Evolutionary conservation across 2,888 invertebrate genomes (phyloP).

Genomic region (Trissolcus brochymenae): DNA sequence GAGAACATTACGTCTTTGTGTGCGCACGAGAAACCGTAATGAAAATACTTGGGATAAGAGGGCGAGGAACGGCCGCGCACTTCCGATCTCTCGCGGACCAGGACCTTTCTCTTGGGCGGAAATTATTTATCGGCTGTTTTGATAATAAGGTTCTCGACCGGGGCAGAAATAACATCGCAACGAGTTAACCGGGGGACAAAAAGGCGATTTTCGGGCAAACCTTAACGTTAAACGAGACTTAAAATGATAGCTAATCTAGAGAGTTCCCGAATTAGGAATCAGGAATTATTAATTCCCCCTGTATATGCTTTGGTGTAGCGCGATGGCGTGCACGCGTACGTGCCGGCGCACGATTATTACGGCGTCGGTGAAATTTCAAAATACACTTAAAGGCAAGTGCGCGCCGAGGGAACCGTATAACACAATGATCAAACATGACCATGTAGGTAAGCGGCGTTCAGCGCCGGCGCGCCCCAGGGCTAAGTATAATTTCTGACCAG

Average conservation of each 20-base stretch:
- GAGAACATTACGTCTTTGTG: constrained; percentile 36
- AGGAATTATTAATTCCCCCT: constrained; percentile 47
- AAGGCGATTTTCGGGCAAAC: constrained; percentile 3
- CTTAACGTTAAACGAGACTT: constrained; percentile 31
- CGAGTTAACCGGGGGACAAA: neutral
- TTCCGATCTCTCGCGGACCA: constrained; percentile 16
- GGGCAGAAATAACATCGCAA: constrained; percentile 10
- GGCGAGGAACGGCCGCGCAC: constrained; percentile 9
- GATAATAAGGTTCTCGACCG: constrained; percentile 15
- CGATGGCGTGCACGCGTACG: constrained; percentile 36
- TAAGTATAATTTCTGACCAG: constrained; percentile 59
- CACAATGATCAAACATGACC: constrained; percentile 71
- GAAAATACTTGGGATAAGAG: constrained; percentile 57
- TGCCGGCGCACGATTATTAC: constrained; percentile 63
- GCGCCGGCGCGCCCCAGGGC: constrained; percentile 50
- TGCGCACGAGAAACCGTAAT: constrained; percentile 43
- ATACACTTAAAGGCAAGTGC: constrained; percentile 71
- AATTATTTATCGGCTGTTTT: constrained; percentile 42
- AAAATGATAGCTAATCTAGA: constrained; percentile 41
- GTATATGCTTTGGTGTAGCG: constrained; percentile 15
- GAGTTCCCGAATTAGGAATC: constrained; percentile 43
- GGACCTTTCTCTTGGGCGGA: constrained; percentile 17
- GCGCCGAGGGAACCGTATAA: constrained; percentile 71
- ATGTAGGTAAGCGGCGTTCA: constrained; percentile 47
- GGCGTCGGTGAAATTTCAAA: constrained; percentile 70